Base-by-base conservation (phyloP, 2,888 invertebrate genomes). In the Tetragonula carbonaria region DNA sequence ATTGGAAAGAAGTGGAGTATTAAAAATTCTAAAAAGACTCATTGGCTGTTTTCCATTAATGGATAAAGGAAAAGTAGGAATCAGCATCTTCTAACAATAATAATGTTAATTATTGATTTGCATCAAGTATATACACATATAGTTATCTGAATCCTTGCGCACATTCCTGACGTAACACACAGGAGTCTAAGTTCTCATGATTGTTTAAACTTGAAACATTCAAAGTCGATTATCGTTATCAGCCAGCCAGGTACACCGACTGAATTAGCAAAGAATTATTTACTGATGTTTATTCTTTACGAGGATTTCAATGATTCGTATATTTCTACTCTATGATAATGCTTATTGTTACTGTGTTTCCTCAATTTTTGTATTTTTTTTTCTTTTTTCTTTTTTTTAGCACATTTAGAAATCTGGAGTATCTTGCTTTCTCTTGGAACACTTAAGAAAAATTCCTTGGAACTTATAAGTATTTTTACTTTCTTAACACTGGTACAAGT, bases 151-250 rank as follows among this genome's bases (percentile, higher is more conserved):
- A 84, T 84, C 38, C 77, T 62, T 1, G 63, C 23, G 33, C 79
- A 66, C 74, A 74, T 65, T n/a, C 53, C 53, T 84, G 81, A 84
- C 53, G 84, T 77, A 81, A 84, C 28, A 28, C 80, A 38, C 21
- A 33, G 23, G 66, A 66, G n/a, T 33, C 23, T 55, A 45, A 38
- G 28, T 72, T 45, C 21, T 63, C 16, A 51, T 21, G 63, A 62
- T 73, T 76, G 73, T 65, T 85, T 82, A 79, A 78, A 82, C 66
- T 85, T 82, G 76, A 78, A 28, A 82, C 66, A 81, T 82, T 85
- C 84, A 16, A 23, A 62, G 62, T 8, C 63, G 78, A 81, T 85
- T 85, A 79, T 76, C 82, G 82, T 73, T 62, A 62, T 66, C 74
- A 62, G 65, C 38, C 75, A 75, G 38, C 28, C 53, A 23, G 55